phyloP scores from a whole-genome alignment of 2,797 vertebrate genomes.

The Fringilla coelebs region DNA sequence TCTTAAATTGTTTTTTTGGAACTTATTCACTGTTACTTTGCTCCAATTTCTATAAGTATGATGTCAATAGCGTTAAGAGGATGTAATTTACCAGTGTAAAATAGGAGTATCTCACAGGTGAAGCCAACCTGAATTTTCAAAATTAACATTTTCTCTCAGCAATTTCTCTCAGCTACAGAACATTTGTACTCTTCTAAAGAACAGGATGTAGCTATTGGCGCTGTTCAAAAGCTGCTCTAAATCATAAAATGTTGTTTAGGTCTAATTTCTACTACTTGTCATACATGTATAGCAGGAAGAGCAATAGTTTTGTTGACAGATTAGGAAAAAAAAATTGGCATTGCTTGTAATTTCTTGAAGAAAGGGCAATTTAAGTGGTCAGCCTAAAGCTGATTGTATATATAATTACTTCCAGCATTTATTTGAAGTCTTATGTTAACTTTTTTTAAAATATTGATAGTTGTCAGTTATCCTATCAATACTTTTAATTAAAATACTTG shows the following conservation, averaged over 20 bases:
- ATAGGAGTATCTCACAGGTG: neutral
- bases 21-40: neutral
- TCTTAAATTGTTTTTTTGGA: neutral
- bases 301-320: conserved; percentile 27
- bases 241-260: conserved; percentile 30
- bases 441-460: neutral
- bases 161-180: neutral
- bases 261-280: conserved; percentile 8
- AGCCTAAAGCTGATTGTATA: neutral
- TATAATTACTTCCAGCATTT: neutral
- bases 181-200: neutral
- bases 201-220: neutral
- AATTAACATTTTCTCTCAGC: conserved; percentile 29
- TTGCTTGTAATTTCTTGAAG: neutral
- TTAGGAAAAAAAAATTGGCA: neutral
- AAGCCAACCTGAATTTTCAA: conserved; percentile 20
- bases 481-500: neutral
- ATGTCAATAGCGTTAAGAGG: neutral
- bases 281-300: neutral
- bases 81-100: neutral
- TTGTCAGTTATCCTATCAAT: neutral
- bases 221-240: neutral
- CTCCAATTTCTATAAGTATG: neutral
- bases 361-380: neutral
- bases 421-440: neutral